Evolutionary conservation across 2,888 invertebrate species (phyloP).

Genomic region (Syrista parreyssii): DNA sequence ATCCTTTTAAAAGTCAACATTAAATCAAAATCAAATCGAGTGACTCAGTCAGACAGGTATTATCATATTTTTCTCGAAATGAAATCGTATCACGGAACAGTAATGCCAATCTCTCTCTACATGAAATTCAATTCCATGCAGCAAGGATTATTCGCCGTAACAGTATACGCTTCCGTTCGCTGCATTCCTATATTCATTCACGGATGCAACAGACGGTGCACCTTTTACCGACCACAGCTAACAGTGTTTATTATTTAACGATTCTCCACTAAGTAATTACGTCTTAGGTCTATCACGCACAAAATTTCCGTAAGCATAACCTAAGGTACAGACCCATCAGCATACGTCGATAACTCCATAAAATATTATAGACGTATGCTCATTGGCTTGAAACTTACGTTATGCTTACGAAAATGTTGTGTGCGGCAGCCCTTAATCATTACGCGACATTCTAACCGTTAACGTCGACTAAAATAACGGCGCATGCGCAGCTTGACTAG

Average conservation of each 20-base stretch:
- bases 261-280: not conserved
- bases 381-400: too few relatives aligned
- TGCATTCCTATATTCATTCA: not conserved
- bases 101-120: not conserved
- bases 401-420: too few relatives aligned
- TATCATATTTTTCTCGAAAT: not conserved
- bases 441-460: not conserved
- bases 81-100: not conserved
- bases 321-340: too few relatives aligned
- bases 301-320: too few relatives aligned
- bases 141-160: not conserved
- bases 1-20: not conserved
- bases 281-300: too few relatives aligned
- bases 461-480: not conserved
- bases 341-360: too few relatives aligned
- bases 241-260: not conserved
- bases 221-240: not conserved
- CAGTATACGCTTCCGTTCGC: not conserved
- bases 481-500: not conserved
- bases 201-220: not conserved
- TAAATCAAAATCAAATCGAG: too few relatives aligned
- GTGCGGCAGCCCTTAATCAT: too few relatives aligned
- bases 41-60: not conserved
- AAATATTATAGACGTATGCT: too few relatives aligned
- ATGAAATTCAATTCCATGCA: not conserved